Conservation (phyloP, 1,140 invertebrate species). For the Pemphigus obesinymphae region DNA sequence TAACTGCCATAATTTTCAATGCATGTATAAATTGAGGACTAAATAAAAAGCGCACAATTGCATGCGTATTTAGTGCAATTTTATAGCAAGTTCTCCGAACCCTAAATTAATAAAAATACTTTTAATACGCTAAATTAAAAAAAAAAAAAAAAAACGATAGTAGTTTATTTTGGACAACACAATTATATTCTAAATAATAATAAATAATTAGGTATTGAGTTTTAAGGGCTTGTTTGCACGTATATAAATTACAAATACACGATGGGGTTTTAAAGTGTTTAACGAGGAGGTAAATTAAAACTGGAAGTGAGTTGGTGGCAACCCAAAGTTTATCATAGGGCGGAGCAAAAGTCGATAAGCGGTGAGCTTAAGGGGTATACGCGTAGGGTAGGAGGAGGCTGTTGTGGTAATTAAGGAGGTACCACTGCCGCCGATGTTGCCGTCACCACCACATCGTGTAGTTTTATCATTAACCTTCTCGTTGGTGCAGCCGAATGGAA, state of each 20-base stretch:
- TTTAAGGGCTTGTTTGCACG: not conserved
- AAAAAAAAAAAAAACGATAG: not conserved
- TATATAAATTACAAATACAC: not conserved
- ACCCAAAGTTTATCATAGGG: not conserved
- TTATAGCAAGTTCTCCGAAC: too few relatives aligned
- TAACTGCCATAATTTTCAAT: too few relatives aligned
- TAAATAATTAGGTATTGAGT: not conserved
- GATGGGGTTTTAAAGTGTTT: conserved; percentile 23
- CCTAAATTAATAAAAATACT: too few relatives aligned
- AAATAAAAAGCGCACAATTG: too few relatives aligned
- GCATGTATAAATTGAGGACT: too few relatives aligned
- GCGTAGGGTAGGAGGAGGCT: not conserved
- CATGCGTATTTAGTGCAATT: too few relatives aligned
- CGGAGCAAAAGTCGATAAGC: conserved; percentile 28
- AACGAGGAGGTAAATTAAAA: conserved; percentile 38
- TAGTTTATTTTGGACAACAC: not conserved
- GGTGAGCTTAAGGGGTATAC: conserved; percentile 8
- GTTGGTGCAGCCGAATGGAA: conserved; percentile 15
- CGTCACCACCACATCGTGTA: too few relatives aligned
- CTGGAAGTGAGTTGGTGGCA: conserved; percentile 1
- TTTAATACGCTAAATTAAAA: too few relatives aligned
- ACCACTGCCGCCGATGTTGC: not conserved
- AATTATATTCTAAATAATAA: not conserved
- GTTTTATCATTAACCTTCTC: conserved; percentile 40
- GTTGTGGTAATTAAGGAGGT: conserved; percentile 9